Conservation (phyloP, 2,113 vertebrate genomes). For the Antidorcas marsupialis region DNA sequence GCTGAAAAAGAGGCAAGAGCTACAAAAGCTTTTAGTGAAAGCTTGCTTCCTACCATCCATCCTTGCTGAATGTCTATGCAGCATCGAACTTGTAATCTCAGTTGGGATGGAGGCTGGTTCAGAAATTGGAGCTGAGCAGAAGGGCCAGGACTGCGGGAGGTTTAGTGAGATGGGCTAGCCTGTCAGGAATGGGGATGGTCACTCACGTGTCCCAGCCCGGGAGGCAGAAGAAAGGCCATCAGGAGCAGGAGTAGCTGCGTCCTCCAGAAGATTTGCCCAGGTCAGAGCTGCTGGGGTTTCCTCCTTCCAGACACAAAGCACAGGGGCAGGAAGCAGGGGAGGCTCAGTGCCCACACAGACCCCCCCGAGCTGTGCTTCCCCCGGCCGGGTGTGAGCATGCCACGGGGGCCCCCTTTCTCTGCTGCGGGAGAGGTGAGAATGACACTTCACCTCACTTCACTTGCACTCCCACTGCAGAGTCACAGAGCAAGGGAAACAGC, state of each 20-base stretch:
- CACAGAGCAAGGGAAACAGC: not conserved
- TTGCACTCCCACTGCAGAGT: not conserved
- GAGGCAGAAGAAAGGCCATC: not conserved
- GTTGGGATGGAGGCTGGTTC: not conserved
- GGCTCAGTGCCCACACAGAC: no score
- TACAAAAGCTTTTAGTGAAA: not conserved
- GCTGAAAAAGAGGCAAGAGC: no score
- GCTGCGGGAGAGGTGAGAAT: not conserved
- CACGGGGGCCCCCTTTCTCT: not conserved
- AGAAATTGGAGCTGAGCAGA: not conserved
- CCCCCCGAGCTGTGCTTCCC: no score
- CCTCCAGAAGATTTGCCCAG: no score
- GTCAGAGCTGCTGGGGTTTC: no score
- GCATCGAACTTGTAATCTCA: not conserved
- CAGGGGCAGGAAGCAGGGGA: no score
- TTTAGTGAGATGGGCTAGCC: accelerated
- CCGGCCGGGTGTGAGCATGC: accelerated
- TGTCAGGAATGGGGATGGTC: not conserved
- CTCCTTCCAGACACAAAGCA: no score
- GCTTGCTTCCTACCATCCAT: accelerated
- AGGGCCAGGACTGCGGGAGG: not conserved
- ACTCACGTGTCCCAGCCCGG: not conserved
- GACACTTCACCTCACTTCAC: not conserved
- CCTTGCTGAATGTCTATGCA: not conserved
- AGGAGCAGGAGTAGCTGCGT: no score